Base-by-base conservation (phyloP, 1,140 invertebrate genomes). In the Aphaenogaster rudis region DNA sequence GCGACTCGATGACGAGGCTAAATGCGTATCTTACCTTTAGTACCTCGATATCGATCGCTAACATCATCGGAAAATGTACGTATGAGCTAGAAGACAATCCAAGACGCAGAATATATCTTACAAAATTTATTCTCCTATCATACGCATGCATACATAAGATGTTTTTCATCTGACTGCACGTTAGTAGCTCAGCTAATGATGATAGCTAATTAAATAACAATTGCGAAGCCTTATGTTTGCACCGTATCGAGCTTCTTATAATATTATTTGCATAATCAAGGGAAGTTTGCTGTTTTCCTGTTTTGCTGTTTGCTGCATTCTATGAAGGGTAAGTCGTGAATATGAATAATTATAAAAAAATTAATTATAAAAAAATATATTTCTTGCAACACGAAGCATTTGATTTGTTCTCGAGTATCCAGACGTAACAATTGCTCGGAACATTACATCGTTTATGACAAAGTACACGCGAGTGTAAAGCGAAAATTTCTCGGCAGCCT, bases 121-220 rank as follows among this genome's bases (percentile, higher is more conserved):
- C 66, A 52, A 86, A 88, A 90, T 84, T 66, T 84, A 82, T 88
- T 76, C 39, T 52, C 48, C 48, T 59, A 66, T 80, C 87, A 42
- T 64, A 66, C 8, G 4, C 17, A 88, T 78, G 84, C 88, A n/a
- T 33, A 13, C 15, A 77, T 91, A 90, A 89, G 78, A 90, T 87
- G 86, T 84, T 89, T 86, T 81, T 89, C 78, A 89, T 87, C 77
- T 84, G 54, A 81, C 50, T 81, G 78, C 80, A 92, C 87, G 42
- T 50, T 50, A 50, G 21, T 87, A 90, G 80, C 77, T 91, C 69
- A 17, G 45, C 72, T 28, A 28, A 28, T 28, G 15, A 57, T 76
- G 86, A 86, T 76, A 79, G 74, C 13, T 76, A 72, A 86, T 82
- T 88, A 88, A 91, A 92, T 92, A 91, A 92, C 82, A 92, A 92